Percentiles rank a stretch among this genome's conserved stretches.
Conservation (phyloP, 2,888 invertebrate genomes). For the Drosophila merina region DNA sequence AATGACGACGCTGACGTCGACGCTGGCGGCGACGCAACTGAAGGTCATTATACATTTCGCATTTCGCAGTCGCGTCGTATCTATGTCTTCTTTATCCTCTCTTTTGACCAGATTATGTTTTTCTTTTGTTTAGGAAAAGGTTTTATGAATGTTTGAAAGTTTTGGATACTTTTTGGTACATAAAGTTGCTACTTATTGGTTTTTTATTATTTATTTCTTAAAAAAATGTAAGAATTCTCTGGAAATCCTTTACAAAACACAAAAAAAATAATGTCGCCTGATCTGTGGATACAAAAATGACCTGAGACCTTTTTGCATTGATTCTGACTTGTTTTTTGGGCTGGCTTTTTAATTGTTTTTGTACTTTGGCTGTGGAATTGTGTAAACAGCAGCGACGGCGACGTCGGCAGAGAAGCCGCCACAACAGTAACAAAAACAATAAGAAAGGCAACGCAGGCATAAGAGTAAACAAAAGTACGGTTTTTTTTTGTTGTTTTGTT, state of each 20-base stretch:
- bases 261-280: too few relatives aligned
- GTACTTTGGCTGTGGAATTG: slow-evolving; percentile 73
- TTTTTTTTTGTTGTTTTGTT: slow-evolving; percentile 32
- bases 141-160: too few relatives aligned
- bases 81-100: slow-evolving; percentile 20
- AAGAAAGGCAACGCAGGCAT: slow-evolving; percentile 70
- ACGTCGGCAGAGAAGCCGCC: slow-evolving; percentile 34
- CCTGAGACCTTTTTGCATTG: slow-evolving; percentile 44
- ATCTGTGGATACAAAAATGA: not conserved
- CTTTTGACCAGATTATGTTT: not conserved
- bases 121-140: not conserved
- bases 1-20: slow-evolving; percentile 40
- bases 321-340: slow-evolving; percentile 52
- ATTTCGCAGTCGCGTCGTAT: slow-evolving; percentile 49
- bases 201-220: too few relatives aligned
- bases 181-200: too few relatives aligned
- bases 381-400: slow-evolving; percentile 73
- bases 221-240: too few relatives aligned
- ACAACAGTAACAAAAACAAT: slow-evolving; percentile 45
- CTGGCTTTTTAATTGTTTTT: slow-evolving; percentile 44
- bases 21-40: slow-evolving; percentile 65
- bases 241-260: too few relatives aligned
- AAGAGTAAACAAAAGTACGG: slow-evolving; percentile 75
- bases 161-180: too few relatives aligned
- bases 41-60: slow-evolving; percentile 76